These are phyloP conservation scores for Phalacrocorax carbo DNA, from an alignment of 2,113 vertebrate species.

Conservation along the genomic window DNA sequence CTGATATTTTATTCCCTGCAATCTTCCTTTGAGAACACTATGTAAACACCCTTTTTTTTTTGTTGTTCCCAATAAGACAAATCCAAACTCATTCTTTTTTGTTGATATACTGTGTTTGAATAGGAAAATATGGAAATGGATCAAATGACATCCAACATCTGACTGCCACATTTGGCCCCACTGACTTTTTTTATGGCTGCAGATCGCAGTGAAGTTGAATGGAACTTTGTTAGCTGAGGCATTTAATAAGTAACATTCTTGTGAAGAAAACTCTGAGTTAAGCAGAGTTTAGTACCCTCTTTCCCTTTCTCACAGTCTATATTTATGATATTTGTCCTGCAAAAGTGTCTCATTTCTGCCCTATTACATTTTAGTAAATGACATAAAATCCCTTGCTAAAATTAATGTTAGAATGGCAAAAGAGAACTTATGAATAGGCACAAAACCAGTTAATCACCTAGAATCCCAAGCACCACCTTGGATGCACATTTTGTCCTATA, in stretches of 20 bases:
- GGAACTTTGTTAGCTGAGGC: not conserved
- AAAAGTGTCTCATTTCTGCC: not conserved
- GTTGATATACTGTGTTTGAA: not conserved
- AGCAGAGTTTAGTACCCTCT: not conserved
- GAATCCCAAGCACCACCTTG: not conserved
- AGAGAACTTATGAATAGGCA: not conserved
- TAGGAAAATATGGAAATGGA: not conserved
- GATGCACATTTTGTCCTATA: not conserved
- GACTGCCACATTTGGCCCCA: not conserved
- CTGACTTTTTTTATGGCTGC: not conserved
- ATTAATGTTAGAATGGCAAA: not conserved
- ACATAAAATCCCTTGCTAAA: not conserved
- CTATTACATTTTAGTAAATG: not conserved
- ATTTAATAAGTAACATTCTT: not conserved
- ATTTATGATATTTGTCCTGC: not conserved
- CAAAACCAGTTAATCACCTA: not conserved
- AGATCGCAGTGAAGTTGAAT: not conserved
- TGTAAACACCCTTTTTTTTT: not conserved
- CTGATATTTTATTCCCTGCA: not conserved
- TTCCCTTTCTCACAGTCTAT: not conserved
- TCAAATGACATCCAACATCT: not conserved
- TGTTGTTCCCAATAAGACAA: not conserved
- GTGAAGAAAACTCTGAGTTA: not conserved
- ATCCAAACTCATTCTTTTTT: not conserved
- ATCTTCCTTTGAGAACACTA: not conserved